Conservation (phyloP, 2,797 vertebrate genomes). For the Mus caroli region DNA sequence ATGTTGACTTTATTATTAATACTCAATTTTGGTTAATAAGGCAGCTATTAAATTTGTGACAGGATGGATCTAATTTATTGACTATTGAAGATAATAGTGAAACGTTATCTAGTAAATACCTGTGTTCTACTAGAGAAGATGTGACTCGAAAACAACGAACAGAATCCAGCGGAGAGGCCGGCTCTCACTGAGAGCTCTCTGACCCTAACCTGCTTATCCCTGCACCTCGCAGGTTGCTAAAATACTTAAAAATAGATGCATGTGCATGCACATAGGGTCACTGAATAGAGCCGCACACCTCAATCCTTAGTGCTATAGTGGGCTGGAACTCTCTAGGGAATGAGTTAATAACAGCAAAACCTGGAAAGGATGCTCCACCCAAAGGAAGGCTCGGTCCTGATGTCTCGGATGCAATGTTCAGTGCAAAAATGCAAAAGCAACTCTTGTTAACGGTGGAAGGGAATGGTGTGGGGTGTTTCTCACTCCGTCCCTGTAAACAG, state of each 20-base stretch:
- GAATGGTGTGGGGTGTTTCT: neutral
- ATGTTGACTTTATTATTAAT: conserved; percentile 81
- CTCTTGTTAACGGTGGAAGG: neutral
- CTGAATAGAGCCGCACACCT: neutral
- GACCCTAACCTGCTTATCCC: neutral
- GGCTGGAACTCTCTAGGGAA: conserved; percentile 27
- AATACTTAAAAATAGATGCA: neutral
- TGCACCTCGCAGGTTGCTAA: neutral
- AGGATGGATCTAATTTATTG: conserved; percentile 75
- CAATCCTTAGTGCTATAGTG: neutral
- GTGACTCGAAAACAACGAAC: conserved; percentile 40
- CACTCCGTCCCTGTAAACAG: neutral
- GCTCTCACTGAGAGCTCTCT: conserved; percentile 44
- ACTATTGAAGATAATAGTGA: conserved; percentile 63
- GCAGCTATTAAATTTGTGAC: conserved; percentile 72
- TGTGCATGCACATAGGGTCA: neutral
- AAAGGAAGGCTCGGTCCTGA: neutral
- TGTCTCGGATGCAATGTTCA: neutral
- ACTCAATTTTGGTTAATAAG: conserved; percentile 80
- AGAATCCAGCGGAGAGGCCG: conserved; percentile 67
- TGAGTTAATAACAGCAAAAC: conserved; percentile 20
- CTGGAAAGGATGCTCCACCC: neutral
- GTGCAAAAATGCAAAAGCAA: neutral
- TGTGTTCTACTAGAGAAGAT: conserved; percentile 62
- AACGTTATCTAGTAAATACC: conserved; percentile 61